These are phyloP conservation scores for Lochmaea crataegi DNA, from an alignment of 2,888 invertebrate species.

Conservation along the genomic window DNA sequence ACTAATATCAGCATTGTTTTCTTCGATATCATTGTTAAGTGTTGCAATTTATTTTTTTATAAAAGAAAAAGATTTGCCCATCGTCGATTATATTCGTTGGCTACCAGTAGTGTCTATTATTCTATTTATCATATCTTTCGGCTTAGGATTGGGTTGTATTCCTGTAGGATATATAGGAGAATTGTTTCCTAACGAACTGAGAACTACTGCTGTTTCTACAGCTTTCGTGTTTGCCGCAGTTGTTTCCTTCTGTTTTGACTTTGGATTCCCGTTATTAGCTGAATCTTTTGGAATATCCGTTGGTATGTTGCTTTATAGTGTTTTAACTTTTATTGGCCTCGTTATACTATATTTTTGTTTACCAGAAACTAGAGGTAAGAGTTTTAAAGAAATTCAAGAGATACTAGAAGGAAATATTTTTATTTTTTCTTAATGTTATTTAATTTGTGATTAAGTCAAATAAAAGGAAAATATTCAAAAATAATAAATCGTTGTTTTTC, in stretches of 20 bases:
- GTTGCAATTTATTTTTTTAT: neutral
- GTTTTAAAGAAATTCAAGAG: neutral
- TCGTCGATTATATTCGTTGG: neutral
- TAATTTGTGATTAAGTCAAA: no score
- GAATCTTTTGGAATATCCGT: neutral
- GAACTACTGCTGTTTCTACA: neutral
- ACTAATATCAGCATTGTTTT: neutral
- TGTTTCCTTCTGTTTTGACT: neutral
- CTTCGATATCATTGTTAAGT: neutral
- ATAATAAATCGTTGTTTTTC: no score
- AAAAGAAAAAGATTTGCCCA: neutral
- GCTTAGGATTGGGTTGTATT: neutral
- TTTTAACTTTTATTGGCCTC: neutral
- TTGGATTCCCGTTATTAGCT: neutral
- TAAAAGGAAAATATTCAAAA: no score
- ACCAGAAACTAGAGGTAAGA: constrained; percentile 10
- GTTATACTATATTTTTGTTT: neutral
- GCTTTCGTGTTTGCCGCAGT: neutral
- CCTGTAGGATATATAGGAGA: neutral
- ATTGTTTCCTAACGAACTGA: constrained; percentile 7
- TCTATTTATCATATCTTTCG: neutral
- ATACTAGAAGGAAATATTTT: neutral
- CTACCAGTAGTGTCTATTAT: constrained; percentile 1
- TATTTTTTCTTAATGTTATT: neutral
- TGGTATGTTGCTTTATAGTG: neutral